Conservation (phyloP, 2,888 invertebrate genomes). For the Stenichneumon culpator region DNA sequence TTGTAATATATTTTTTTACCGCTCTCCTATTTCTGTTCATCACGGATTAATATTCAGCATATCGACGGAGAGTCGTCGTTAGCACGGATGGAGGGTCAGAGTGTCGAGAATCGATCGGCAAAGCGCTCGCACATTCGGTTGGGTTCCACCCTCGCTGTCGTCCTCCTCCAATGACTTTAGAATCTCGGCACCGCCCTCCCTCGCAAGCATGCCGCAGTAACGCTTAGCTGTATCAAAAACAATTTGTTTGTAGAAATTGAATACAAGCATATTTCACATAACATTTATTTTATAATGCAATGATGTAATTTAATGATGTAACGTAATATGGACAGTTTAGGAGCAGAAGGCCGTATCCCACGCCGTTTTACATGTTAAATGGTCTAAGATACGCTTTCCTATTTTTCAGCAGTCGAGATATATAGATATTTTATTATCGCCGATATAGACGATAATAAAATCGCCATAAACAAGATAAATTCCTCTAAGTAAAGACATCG, state of each 20-base stretch:
- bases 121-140: slow-evolving; percentile 81
- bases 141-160: slow-evolving; percentile 80
- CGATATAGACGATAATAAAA: background rate
- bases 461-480: background rate
- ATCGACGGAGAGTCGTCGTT: slow-evolving; percentile 71
- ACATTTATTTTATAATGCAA: background rate
- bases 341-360: too few relatives aligned
- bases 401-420: too few relatives aligned
- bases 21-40: slow-evolving; percentile 13
- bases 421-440: too few relatives aligned
- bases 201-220: slow-evolving; percentile 89
- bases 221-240: slow-evolving; percentile 86
- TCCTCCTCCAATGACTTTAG: slow-evolving; percentile 84
- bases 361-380: too few relatives aligned
- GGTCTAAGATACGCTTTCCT: too few relatives aligned
- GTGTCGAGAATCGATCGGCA: slow-evolving; percentile 83
- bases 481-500: background rate
- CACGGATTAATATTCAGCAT: slow-evolving; percentile 7
- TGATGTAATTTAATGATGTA: too few relatives aligned
- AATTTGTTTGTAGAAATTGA: background rate
- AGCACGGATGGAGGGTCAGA: slow-evolving; percentile 80
- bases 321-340: too few relatives aligned
- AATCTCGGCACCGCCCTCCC: slow-evolving; percentile 88
- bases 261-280: background rate
- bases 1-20: slow-evolving; percentile 6